Evolutionary conservation across 2,797 vertebrate species (phyloP).

Genomic region (Pseudopleuronectes americanus): DNA sequence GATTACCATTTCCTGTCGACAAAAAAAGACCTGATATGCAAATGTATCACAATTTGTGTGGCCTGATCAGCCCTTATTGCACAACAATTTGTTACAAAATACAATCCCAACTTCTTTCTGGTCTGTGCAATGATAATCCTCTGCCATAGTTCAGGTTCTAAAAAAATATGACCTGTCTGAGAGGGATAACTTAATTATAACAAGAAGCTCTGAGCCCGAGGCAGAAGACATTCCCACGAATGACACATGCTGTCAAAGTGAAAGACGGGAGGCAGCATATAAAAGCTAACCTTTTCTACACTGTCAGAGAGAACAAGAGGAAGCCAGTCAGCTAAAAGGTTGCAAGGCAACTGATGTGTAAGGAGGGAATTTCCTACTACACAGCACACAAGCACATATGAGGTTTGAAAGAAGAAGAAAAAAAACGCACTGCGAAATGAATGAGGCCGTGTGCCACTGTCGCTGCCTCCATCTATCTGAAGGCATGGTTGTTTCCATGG

Average conservation of each 20-base stretch:
- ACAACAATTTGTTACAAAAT: slow-evolving; percentile 1
- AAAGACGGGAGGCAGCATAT: slow-evolving; percentile 14
- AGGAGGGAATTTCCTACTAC: slow-evolving; percentile 40
- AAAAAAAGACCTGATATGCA: slow-evolving; percentile 8
- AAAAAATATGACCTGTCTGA: neutral
- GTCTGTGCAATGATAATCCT: slow-evolving; percentile 17
- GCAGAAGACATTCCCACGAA: slow-evolving; percentile 19
- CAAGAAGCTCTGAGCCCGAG: slow-evolving; percentile 5
- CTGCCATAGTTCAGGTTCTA: neutral
- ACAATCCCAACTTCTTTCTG: slow-evolving; percentile 1
- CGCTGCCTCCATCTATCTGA: slow-evolving; percentile 50
- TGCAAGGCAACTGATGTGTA: slow-evolving; percentile 9
- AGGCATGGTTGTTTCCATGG: slow-evolving; percentile 71
- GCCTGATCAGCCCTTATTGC: slow-evolving; percentile 14
- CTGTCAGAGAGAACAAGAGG: slow-evolving; percentile 34
- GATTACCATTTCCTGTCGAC: neutral
- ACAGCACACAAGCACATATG: slow-evolving; percentile 35
- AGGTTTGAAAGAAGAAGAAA: slow-evolving; percentile 8
- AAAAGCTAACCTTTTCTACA: slow-evolving; percentile 33
- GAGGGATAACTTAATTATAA: slow-evolving; percentile 6
- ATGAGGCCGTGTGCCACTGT: slow-evolving; percentile 53
- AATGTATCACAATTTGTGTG: neutral
- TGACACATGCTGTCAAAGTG: slow-evolving; percentile 28
- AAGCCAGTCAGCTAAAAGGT: slow-evolving; percentile 30
- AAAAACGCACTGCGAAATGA: slow-evolving; percentile 55